Evolutionary conservation across 2,888 invertebrate species (phyloP), one percentile per base, ranked within the genome.

Genomic region (Dryococelus australis): DNA sequence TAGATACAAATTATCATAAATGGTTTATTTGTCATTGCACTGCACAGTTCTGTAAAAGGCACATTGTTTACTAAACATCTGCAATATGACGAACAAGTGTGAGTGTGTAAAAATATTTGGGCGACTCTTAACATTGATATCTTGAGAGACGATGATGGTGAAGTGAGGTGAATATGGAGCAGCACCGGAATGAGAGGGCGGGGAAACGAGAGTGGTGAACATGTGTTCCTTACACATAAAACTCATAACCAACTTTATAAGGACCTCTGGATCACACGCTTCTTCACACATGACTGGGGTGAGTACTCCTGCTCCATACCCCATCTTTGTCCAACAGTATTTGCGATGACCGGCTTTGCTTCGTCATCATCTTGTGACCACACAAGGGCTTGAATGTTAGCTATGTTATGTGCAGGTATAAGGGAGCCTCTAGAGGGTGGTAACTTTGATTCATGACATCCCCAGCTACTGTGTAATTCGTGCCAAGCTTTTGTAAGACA

Each of bases 351-450:
- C n/a, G 83, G 83, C 10, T 83, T 16, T 28, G 83, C 83, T 83
- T 47, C 47, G 35, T 85, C 51, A 85, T 83, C 28, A 83, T 83
- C 83, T 83, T 83, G 12, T 83, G 83, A 83, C 27, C 83, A 8
- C 35, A 83, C 3, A 83, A 83, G 83, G 12, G 83, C 83, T 83
- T 83, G 83, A 83, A 83, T 26, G 83, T 27, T 83, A 83, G 83
- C 83, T 83, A 26, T 83, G 0, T 83, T 83, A 83, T 26, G 27
- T 83, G 12, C 83, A 83, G 83, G 83, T 83, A 27, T 83, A 83
- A 83, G 28, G 8, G 83, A 83, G 27, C 83, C 83, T 24, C 27
- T 27, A 27, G 83, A 26, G 5, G 83, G 83, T 35, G 83, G 83
- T 27, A 83, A 6, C 83, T 83, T 83, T 35, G 28, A 83, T 83